phyloP scores from a whole-genome alignment of 2,797 vertebrate genomes.

The Neosilurus mollespiculum region DNA sequence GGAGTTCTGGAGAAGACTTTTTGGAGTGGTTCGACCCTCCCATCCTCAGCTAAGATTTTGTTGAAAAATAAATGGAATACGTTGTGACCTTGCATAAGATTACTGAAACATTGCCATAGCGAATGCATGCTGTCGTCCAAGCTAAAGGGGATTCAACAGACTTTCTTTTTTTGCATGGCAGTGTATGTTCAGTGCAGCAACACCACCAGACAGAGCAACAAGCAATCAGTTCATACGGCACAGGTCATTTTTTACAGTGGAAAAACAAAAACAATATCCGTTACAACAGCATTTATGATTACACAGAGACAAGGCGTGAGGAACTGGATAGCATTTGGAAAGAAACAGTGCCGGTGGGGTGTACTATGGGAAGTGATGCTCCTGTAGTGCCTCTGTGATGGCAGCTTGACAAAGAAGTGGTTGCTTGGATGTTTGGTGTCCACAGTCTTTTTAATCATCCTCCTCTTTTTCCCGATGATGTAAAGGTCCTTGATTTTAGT shows the following conservation, averaged over 20 bases:
- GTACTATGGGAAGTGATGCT: background rate
- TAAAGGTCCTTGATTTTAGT: background rate
- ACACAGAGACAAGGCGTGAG: background rate
- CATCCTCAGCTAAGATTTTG: too few species aligned
- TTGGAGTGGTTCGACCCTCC: too few species aligned
- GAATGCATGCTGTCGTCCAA: too few species aligned
- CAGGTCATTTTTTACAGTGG: background rate
- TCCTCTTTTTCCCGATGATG: background rate
- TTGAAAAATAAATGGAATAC: too few species aligned
- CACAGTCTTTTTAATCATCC: background rate
- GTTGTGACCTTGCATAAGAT: too few species aligned
- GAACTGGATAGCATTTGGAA: background rate
- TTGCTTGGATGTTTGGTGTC: slow-evolving; percentile 10
- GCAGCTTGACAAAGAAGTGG: background rate
- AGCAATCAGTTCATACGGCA: background rate
- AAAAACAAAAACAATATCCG: background rate
- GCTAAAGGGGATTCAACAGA: too few species aligned
- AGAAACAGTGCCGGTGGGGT: background rate
- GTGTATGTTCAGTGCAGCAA: background rate
- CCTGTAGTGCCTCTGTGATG: background rate
- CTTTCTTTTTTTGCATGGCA: too few species aligned
- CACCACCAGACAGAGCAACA: background rate
- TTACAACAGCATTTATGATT: background rate
- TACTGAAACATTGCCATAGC: too few species aligned
- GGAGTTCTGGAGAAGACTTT: too few species aligned